Percentiles rank a stretch among this genome's conserved stretches.
Conservation (phyloP, 2,797 vertebrate genomes). For the Brotula barbata region DNA sequence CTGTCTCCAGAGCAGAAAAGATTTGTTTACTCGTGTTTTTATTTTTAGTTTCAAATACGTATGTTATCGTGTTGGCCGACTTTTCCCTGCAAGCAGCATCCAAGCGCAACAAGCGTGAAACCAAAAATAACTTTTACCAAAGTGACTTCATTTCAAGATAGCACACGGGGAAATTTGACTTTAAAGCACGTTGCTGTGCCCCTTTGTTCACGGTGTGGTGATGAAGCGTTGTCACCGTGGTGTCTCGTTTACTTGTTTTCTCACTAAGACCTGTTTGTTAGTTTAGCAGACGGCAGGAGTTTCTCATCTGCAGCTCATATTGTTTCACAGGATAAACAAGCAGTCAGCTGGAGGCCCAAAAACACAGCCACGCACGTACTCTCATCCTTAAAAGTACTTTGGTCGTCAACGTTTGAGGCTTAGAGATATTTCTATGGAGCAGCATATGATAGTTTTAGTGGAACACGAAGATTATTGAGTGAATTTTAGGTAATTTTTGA, state of each 20-base stretch:
- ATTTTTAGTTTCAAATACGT: slow-evolving; percentile 19
- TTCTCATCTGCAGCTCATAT: slow-evolving; percentile 51
- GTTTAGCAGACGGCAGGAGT: slow-evolving; percentile 34
- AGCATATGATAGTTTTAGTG: slow-evolving; percentile 1
- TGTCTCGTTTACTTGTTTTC: slow-evolving; percentile 39
- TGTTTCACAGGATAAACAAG: slow-evolving; percentile 56
- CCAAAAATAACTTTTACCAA: slow-evolving; percentile 37
- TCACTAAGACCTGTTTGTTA: slow-evolving; percentile 35
- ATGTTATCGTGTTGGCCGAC: slow-evolving; percentile 8
- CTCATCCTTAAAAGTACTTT: slow-evolving; percentile 11
- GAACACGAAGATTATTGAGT: background rate
- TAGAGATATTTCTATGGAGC: slow-evolving; percentile 9
- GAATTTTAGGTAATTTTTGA: too few species aligned
- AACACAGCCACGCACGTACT: slow-evolving; percentile 35
- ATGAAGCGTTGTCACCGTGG: slow-evolving; percentile 1
- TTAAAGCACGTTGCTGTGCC: background rate
- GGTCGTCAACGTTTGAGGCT: background rate
- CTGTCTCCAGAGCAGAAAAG: too few species aligned
- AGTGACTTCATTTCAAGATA: slow-evolving; percentile 10
- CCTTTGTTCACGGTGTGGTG: background rate
- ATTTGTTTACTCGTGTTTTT: slow-evolving; percentile 47
- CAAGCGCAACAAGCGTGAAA: slow-evolving; percentile 34
- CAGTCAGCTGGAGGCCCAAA: slow-evolving; percentile 50
- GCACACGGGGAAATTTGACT: slow-evolving; percentile 3
- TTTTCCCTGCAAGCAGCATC: slow-evolving; percentile 24